phyloP scores from a whole-genome alignment of 2,888 invertebrate species.

The Nephrotoma flavescens region DNA sequence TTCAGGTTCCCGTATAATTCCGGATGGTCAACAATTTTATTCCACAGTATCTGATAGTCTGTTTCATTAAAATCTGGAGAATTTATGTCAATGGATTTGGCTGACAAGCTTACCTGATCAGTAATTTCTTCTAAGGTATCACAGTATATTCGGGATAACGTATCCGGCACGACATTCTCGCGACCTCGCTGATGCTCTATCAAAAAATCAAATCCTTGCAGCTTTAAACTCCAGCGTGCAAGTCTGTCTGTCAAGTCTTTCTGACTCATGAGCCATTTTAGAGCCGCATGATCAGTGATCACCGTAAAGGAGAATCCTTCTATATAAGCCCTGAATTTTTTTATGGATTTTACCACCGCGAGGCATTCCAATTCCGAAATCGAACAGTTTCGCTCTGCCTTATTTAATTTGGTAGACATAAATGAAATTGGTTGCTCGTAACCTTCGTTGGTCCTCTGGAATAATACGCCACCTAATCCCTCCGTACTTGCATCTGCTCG shows the following conservation, averaged over 20 bases:
- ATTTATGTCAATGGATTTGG: too few species aligned
- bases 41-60: too few species aligned
- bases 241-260: background rate
- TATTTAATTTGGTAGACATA: background rate
- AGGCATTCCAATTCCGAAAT: background rate
- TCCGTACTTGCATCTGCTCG: background rate
- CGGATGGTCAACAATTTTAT: too few species aligned
- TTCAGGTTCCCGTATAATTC: too few species aligned
- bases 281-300: background rate
- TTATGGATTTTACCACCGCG: background rate
- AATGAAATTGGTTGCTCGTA: background rate
- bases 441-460: background rate
- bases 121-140: too few species aligned
- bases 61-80: too few species aligned
- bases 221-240: background rate
- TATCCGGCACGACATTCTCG: background rate
- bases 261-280: background rate
- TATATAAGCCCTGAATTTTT: background rate
- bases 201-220: background rate
- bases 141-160: too few species aligned
- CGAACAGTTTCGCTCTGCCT: background rate
- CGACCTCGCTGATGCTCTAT: background rate
- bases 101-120: too few species aligned
- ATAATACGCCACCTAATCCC: background rate
- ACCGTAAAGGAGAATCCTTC: background rate